phyloP scores from a whole-genome alignment of 1,140 invertebrate species.

The Idris sp. region DNA sequence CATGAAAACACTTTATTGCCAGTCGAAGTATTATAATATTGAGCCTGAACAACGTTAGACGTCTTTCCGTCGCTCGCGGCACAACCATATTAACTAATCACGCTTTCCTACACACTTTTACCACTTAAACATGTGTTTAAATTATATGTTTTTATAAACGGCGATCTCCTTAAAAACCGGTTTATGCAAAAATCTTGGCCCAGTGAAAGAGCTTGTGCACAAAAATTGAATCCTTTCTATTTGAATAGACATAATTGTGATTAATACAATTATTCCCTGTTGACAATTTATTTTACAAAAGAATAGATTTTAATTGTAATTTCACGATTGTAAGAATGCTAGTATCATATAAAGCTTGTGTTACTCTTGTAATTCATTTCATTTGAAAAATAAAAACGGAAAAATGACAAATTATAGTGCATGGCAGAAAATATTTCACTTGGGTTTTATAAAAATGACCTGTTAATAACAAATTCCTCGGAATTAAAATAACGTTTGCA shows the following conservation, averaged over 20 bases:
- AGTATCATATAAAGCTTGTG: no score
- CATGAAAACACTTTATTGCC: conserved; percentile 40
- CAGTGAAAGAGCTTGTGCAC: conserved; percentile 19
- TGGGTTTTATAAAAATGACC: conserved; percentile 5
- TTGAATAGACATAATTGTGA: no score
- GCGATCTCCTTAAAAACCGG: conserved; percentile 43
- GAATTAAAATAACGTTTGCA: conserved; percentile 42
- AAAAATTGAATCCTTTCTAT: conserved; percentile 6
- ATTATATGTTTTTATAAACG: conserved; percentile 50
- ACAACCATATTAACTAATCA: conserved; percentile 51
- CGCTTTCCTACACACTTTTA: conserved; percentile 55
- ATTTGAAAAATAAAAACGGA: no score
- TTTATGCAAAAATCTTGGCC: conserved; percentile 35
- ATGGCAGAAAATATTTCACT: conserved; percentile 7
- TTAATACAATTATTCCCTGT: no score
- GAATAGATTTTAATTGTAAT: no score
- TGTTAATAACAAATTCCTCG: conserved; percentile 24
- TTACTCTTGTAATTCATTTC: no score
- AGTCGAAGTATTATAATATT: conserved; percentile 50
- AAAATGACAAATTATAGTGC: no score
- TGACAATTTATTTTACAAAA: no score
- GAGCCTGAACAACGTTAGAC: conserved; percentile 50
- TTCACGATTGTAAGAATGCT: no score
- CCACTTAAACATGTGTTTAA: conserved; percentile 50
- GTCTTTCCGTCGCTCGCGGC: conserved; percentile 57